These are phyloP conservation scores for Stomatorhinus walkeri DNA, from an alignment of 2,797 vertebrate species.

Conservation along the genomic window DNA sequence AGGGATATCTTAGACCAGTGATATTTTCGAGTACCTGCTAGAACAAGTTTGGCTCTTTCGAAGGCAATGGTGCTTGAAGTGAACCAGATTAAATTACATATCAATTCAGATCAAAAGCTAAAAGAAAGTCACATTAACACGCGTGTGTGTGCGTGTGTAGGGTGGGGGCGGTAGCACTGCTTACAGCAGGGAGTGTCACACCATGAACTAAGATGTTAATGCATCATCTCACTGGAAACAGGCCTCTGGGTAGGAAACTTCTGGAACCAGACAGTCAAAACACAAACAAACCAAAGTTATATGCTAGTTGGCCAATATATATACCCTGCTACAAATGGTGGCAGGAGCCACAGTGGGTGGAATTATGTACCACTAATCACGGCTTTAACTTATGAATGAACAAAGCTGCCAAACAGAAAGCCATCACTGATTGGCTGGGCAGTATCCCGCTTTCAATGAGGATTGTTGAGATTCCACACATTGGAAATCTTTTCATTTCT, in stretches of 20 bases:
- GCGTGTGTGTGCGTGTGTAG: not conserved
- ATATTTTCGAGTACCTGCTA: not conserved
- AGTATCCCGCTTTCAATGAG: not conserved
- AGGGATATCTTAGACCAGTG: not conserved
- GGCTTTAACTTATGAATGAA: not conserved
- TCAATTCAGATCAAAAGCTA: not conserved
- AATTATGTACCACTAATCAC: not conserved
- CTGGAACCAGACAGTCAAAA: not conserved
- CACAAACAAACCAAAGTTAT: not conserved
- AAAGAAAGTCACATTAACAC: not conserved
- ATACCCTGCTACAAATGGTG: not conserved
- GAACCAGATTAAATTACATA: not conserved
- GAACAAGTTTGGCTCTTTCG: conserved; percentile 22
- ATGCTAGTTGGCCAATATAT: not conserved
- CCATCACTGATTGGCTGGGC: not conserved
- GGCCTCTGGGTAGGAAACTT: not conserved
- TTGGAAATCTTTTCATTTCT: not conserved
- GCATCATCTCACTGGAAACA: not conserved
- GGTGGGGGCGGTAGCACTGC: not conserved
- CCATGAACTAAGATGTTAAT: not conserved
- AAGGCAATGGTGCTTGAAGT: not conserved
- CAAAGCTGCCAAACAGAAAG: not conserved
- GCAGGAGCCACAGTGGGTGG: not conserved
- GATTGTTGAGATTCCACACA: not conserved
- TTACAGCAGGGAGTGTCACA: not conserved